Evolutionary conservation across 2,797 vertebrate species (phyloP), one percentile per base, ranked within the genome.

Genomic region (Cossypha niveicapilla): DNA sequence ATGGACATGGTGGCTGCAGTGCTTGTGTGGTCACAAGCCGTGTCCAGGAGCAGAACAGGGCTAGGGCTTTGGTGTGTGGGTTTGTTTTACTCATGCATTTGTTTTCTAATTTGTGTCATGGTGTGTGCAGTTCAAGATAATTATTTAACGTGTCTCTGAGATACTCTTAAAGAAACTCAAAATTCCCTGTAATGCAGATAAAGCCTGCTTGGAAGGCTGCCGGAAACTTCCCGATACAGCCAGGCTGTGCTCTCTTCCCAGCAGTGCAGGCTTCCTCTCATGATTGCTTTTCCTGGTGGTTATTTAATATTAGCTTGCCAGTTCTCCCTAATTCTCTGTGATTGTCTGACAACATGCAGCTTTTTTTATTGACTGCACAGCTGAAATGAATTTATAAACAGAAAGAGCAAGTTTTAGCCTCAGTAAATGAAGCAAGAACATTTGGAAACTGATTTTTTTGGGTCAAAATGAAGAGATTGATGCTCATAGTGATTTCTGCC

Each of bases 101-200:
- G 18, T 72, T 63, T 71, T 65, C 47, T 86, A 34, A 22, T 24
- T 61, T 65, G 18, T 10, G 12, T 23, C 45, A 21, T 35, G 19
- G 30, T 63, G 34, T 63, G 13, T 0, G 1, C 21, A 27, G 18
- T 70, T 70, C 50, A 74, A 85, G 71, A 19, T 8, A 84, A 22
- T 84, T 75, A 13, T 61, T 68, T 86, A 39, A 18, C 72, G 16
- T 93, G 47, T 56, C 45, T 83, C 57, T 79, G 83, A 98, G 98
- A 95, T 98, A 89, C 97, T 98, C 81, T 97, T 98, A 74, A 98
- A 98, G 93, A 97, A 98, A 97, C 97, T 98, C 97, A 96, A 98
- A 73, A 97, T 98, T 67, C 97, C 96, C 65, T 97, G 96, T 96
- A 97, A 98, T 19, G 96, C 97, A n/a, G 97, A 98, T 86, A 96